Conservation (phyloP, 2,797 vertebrate species). For the Telmatherina bonti region DNA sequence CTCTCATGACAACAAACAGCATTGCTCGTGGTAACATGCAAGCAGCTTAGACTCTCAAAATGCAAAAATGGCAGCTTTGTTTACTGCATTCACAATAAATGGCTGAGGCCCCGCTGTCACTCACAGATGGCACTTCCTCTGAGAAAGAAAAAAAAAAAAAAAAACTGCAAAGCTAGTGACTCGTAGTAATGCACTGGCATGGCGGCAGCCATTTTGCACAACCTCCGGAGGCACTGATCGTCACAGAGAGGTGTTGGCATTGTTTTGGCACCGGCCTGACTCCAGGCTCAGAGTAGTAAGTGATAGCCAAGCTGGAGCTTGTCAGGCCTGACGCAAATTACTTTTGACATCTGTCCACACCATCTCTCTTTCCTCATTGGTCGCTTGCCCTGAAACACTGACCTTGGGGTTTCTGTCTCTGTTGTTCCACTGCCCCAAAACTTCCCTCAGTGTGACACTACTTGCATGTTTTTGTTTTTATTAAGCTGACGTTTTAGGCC, state of each 20-base stretch:
- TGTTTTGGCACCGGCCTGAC: slow-evolving; percentile 83
- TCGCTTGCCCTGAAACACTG: slow-evolving; percentile 55
- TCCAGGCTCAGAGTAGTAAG: slow-evolving; percentile 80
- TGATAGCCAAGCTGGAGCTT: slow-evolving; percentile 79
- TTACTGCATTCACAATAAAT: slow-evolving; percentile 77
- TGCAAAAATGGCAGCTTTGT: slow-evolving; percentile 76
- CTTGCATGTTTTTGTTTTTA: slow-evolving; percentile 42
- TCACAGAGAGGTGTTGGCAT: slow-evolving; percentile 79
- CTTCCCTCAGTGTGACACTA: slow-evolving; percentile 24
- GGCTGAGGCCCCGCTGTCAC: slow-evolving; percentile 77
- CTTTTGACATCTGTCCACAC: slow-evolving; percentile 89
- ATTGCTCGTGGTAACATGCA: slow-evolving; percentile 58
- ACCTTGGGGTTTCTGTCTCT: slow-evolving; percentile 71
- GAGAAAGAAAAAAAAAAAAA: slow-evolving; percentile 43
- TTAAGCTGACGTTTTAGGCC: slow-evolving; percentile 57
- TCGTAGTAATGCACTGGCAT: slow-evolving; percentile 76
- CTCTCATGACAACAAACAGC: slow-evolving; percentile 65
- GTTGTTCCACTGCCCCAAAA: slow-evolving; percentile 45
- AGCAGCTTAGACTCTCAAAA: slow-evolving; percentile 52
- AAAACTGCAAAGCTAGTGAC: slow-evolving; percentile 64
- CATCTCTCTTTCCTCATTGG: slow-evolving; percentile 56
- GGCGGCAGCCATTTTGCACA: slow-evolving; percentile 77
- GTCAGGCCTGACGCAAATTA: slow-evolving; percentile 86
- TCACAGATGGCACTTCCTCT: slow-evolving; percentile 82
- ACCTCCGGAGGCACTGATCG: slow-evolving; percentile 79